A percentile compares a stretch with the other conserved stretches of the same genome.
phyloP scores from a whole-genome alignment of 2,113 vertebrate genomes.

The Illadopsis cleaveri region DNA sequence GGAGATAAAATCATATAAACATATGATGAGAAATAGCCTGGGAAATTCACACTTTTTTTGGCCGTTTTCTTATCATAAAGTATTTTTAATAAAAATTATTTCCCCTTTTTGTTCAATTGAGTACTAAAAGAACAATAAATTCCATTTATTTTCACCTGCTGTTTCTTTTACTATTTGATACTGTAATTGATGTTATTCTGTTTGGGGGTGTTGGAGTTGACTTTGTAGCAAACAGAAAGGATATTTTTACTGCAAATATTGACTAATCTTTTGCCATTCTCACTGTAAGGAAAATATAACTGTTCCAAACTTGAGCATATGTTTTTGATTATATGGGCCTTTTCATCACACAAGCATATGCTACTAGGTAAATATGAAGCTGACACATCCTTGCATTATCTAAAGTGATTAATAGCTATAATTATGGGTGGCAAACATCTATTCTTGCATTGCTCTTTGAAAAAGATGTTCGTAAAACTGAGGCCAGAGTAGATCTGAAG shows the following conservation, averaged over 20 bases:
- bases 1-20: background rate
- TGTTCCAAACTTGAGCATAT: background rate
- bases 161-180: background rate
- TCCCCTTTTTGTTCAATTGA: background rate
- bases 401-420: slow-evolving; percentile 16
- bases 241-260: background rate
- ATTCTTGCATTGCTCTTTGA: background rate
- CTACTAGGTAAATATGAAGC: background rate
- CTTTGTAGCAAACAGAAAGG: background rate
- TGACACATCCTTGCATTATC: background rate
- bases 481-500: background rate
- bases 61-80: background rate
- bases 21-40: background rate
- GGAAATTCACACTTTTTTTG: background rate
- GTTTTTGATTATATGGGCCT: background rate
- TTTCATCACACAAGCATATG: background rate
- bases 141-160: background rate
- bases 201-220: background rate
- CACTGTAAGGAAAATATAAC: background rate
- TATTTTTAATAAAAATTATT: background rate
- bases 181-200: background rate
- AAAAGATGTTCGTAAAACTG: background rate
- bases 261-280: background rate
- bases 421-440: background rate
- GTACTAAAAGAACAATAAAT: background rate